Base-by-base conservation (phyloP, 2,797 vertebrate genomes). In the Ptychobarbus kaznakovi region DNA sequence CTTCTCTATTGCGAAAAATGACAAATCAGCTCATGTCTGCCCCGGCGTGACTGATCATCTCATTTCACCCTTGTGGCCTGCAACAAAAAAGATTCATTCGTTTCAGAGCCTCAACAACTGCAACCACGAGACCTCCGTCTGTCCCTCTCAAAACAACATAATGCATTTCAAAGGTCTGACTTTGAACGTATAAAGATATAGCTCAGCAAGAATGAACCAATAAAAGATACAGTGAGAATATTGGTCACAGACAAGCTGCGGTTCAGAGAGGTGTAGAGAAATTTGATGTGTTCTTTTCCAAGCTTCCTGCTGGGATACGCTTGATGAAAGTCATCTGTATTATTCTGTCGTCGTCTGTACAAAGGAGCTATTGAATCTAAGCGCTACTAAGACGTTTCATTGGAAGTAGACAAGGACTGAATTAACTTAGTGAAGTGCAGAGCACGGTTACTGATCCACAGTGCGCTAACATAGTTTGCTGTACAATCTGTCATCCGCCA, bases 1-100 rank as follows among this genome's bases (percentile, higher is more conserved):
- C 94, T 95, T 94, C 93, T 95, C 92, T 90, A 92, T 94, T 85
- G 87, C 1, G 18, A 89, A 91, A 90, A 92, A 86, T 90, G 93
- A 93, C 94, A 91, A 86, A 22, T 46, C 82, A 91, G 93, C 94
- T 94, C 88, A 94, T 95, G 90, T 88, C 88, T 83, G 86, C 89
- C 89, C 76, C 85, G 58, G 58, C 40, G 91, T 93, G 94, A 95
- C 89, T 83, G 91, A 95, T 94, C 53, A 87, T 89, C 91, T 92
- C 91, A 93, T 95, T 91, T 89, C 61, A 15, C 85, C 86, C 56
- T 46, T 88, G 90, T 80, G 65, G 78, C 88, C 82, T 83, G 90
- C 89, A 91, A 92, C 90, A 92, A 92, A 90, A 13, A 87, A 80
- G 86, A 91, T 90, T 92, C 76, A 92, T 94, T 92, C 90, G 86